A percentile compares a stretch with the other conserved stretches of the same genome.
phyloP scores from a whole-genome alignment of 92 coral and sea anemone species.

The Diadumene lineata region DNA sequence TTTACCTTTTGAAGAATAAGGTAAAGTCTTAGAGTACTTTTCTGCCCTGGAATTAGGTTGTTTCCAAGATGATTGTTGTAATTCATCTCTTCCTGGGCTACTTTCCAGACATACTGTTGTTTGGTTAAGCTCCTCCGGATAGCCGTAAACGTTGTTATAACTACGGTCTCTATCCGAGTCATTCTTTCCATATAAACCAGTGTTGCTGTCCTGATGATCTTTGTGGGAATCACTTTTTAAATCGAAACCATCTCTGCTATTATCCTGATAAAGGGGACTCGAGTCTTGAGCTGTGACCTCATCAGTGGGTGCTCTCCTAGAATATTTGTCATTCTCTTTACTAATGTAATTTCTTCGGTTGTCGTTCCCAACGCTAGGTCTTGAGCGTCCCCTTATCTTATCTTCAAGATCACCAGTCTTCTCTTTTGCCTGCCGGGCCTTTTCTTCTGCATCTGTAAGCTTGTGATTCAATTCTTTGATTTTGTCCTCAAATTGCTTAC shows the following conservation, averaged over 20 bases:
- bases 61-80: background rate
- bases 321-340: background rate
- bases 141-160: constrained; percentile 22
- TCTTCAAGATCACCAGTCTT: constrained; percentile 43
- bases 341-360: constrained; percentile 24
- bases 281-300: constrained; percentile 1
- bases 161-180: background rate
- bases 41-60: background rate
- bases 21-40: constrained; percentile 2
- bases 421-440: constrained; percentile 22
- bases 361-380: constrained; percentile 22
- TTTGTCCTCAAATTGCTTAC: constrained; percentile 35
- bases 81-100: background rate
- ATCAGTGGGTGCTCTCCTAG: background rate
- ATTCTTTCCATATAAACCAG: background rate
- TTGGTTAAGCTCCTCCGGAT: constrained; percentile 8
- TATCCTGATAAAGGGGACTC: constrained; percentile 14
- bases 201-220: background rate
- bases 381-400: constrained; percentile 34
- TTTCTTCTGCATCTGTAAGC: constrained; percentile 37
- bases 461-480: constrained; percentile 34
- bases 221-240: background rate
- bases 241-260: background rate
- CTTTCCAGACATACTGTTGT: background rate
- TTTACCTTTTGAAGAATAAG: constrained; percentile 2